These are phyloP conservation scores for Xiphorhynchus erythropygius DNA, from an alignment of 2,797 vertebrate genomes.

Conservation along the genomic window DNA sequence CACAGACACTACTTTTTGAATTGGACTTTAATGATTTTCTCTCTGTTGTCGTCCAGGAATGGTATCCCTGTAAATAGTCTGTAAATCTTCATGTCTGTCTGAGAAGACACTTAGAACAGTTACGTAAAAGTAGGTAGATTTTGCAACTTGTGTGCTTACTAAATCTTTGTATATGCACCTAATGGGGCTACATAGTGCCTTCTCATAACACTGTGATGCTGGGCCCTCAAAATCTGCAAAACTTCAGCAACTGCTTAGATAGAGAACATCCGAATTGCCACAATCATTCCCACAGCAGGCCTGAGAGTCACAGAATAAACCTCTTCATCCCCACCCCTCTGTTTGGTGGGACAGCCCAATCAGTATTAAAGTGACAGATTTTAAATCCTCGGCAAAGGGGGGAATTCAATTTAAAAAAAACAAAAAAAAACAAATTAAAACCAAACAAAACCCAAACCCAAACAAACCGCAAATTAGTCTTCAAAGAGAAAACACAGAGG, in stretches of 20 bases:
- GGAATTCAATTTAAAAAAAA: background rate
- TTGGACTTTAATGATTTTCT: background rate
- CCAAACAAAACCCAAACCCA: rapidly evolving
- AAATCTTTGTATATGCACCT: background rate
- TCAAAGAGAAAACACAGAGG: background rate
- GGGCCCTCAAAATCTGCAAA: background rate
- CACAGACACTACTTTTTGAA: background rate
- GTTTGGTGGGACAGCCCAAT: background rate
- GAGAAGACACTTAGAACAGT: background rate
- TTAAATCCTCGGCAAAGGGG: background rate
- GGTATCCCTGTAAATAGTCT: background rate
- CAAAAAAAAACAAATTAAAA: background rate
- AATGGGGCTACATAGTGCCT: background rate
- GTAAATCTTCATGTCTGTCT: background rate
- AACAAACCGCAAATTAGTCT: background rate
- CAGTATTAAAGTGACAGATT: background rate
- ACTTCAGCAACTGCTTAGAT: background rate
- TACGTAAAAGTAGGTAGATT: background rate
- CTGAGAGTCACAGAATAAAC: background rate
- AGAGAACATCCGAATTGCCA: background rate
- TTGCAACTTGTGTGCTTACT: background rate
- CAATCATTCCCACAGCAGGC: background rate
- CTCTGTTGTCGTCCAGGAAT: background rate
- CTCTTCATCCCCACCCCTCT: background rate
- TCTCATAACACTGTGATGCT: background rate